These are phyloP conservation scores for Strigamia maritima DNA, from an alignment of 2,888 invertebrate species.

Conservation along the genomic window DNA sequence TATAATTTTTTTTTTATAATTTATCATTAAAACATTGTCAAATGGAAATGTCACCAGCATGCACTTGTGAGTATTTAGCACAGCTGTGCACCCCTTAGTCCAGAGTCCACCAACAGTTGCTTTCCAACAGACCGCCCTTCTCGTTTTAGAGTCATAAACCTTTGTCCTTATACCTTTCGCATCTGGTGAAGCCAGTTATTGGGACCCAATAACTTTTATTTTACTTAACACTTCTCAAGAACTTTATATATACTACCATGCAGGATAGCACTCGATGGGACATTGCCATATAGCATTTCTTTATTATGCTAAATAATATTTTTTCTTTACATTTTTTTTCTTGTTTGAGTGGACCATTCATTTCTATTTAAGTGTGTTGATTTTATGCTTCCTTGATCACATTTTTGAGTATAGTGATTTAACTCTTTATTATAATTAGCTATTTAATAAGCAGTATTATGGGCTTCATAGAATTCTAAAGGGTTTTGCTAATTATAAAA, in stretches of 20 bases:
- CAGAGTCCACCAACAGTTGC: slow-evolving; percentile 13
- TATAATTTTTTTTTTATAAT: not conserved
- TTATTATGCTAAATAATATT: not conserved
- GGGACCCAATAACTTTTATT: not conserved
- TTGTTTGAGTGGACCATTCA: not conserved
- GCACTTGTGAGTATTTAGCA: not conserved
- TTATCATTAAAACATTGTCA: not conserved
- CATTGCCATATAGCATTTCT: not conserved
- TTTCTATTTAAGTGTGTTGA: not conserved
- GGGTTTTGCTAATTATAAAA: too few relatives aligned
- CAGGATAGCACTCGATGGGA: not conserved
- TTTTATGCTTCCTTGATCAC: not conserved
- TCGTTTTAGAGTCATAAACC: not conserved
- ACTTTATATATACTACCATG: not conserved
- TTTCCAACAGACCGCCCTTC: not conserved
- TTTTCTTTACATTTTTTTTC: not conserved
- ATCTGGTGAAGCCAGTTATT: not conserved
- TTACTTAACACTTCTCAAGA: not conserved
- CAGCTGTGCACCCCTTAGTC: slow-evolving; percentile 16
- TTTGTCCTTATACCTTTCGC: not conserved
- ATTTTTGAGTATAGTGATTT: not conserved
- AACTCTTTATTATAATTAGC: slow-evolving; percentile 16
- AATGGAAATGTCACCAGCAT: not conserved
- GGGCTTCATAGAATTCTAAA: not conserved
- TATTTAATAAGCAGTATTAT: not conserved